Base-by-base conservation (phyloP, 2,888 invertebrate genomes). In the Aspidiotus rigidus region DNA sequence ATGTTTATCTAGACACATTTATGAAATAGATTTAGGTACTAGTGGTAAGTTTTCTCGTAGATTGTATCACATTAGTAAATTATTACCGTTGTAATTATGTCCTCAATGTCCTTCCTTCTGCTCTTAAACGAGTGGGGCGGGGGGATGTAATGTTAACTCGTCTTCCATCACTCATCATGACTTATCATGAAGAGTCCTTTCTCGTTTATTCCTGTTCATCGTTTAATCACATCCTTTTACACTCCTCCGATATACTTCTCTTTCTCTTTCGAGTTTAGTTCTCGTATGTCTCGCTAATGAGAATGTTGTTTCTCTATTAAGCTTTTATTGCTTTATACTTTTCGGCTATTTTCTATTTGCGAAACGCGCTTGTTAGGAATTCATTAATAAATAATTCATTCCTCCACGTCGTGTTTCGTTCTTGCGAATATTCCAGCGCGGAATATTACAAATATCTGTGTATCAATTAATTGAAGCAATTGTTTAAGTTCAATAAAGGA, bases 131-230 rank as follows among this genome's bases (percentile, higher is more conserved):
- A 16, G 56, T 56, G 56, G 56, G 56, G 56, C 56, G 16, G 56
- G 56, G 56, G 56, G 56, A 56, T 56, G 56, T 56, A 56, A 56
- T 56, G 56, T 56, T 11, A 56, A 56, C 56, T 56, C 56, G 56
- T 56, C 56, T 56, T 56, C n/a, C n/a, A n/a, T n/a, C 53, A 11
- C 11, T n/a, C 53, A 3, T 53, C 2, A 5, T 16, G n/a, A 2
- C 16, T 15, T 56, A 56, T 56, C 56, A 11, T 56, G 56, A 53
- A 53, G 53, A 2, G 56, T 56, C 7, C 1, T 56, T 56, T 7
- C 56, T 56, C 56, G 56, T 56, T 56, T 7, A 56, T 2, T n/a
- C n/a, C 17, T 56, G 56, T 56, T 5, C 5, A 56, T 56, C 56
- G 56, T 56, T 56, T 56, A 56, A 10, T 56, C 56, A 7, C 56